phyloP scores from a whole-genome alignment of 2,888 invertebrate genomes.

The Notodonta ziczac region DNA sequence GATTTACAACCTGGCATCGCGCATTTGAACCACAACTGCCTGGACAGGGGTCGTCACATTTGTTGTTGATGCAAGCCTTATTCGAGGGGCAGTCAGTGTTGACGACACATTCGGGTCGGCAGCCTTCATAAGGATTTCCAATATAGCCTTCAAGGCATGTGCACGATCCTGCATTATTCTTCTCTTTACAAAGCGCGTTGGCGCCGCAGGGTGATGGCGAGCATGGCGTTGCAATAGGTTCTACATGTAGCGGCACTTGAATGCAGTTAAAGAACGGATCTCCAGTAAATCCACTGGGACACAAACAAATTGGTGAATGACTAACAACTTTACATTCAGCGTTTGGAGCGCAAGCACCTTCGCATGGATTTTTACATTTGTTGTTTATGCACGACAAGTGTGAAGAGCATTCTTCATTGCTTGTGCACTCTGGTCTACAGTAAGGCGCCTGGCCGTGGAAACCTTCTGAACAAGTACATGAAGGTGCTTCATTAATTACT shows the following conservation, averaged over 20 bases:
- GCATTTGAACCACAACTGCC: conserved; percentile 91
- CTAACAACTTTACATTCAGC: conserved; percentile 91
- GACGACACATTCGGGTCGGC: conserved; percentile 89
- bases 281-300: conserved; percentile 87
- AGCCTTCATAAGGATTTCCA: conserved; percentile 92
- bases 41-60: conserved; percentile 91
- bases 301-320: conserved; percentile 90
- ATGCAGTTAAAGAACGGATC: conserved; percentile 90
- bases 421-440: conserved; percentile 91
- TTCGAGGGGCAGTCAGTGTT: conserved; percentile 90
- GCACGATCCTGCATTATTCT: conserved; percentile 86
- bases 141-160: conserved; percentile 88
- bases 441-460: conserved; percentile 90
- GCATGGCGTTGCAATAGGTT: conserved; percentile 81
- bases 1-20: conserved; percentile 89
- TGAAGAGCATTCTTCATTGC: conserved; percentile 89
- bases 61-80: conserved; percentile 88
- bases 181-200: conserved; percentile 87
- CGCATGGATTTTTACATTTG: conserved; percentile 91
- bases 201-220: conserved; percentile 86
- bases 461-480: conserved; percentile 89
- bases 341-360: conserved; percentile 88
- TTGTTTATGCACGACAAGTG: conserved; percentile 89
- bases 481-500: conserved; percentile 87
- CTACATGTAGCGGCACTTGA: conserved; percentile 60